These are phyloP conservation scores for Orbicella faveolata DNA, from an alignment of 64 coral and sea anemone genomes.

Conservation along the genomic window DNA sequence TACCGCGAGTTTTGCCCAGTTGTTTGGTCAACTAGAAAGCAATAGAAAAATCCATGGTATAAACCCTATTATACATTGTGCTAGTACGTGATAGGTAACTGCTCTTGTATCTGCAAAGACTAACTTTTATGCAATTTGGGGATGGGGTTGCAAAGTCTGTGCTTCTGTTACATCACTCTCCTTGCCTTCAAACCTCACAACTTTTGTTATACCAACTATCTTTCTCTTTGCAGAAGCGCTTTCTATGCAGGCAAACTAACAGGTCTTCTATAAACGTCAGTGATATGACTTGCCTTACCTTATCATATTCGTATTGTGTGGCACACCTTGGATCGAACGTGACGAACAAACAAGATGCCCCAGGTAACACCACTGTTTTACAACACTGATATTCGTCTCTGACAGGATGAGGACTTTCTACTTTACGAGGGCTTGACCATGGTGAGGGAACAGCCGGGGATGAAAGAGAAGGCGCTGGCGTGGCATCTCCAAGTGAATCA, in stretches of 20 bases:
- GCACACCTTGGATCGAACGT: constrained; percentile 87
- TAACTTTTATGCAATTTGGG: too few species aligned
- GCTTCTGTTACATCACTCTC: too few species aligned
- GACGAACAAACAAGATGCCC: constrained; percentile 73
- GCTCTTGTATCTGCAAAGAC: too few species aligned
- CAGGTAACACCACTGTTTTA: constrained; percentile 71
- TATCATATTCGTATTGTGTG: constrained; percentile 98
- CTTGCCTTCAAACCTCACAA: too few species aligned
- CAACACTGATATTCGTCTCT: constrained; percentile 72
- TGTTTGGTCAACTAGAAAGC: neutral
- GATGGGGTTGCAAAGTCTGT: too few species aligned
- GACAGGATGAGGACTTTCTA: constrained; percentile 81
- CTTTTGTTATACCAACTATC: too few species aligned
- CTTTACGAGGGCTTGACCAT: constrained; percentile 75
- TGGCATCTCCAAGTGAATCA: neutral
- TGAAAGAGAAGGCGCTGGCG: neutral
- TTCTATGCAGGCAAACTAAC: too few species aligned
- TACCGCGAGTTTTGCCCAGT: constrained; percentile 54
- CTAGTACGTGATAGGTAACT: too few species aligned
- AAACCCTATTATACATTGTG: too few species aligned
- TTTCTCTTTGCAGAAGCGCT: too few species aligned
- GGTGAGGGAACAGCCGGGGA: constrained; percentile 44
- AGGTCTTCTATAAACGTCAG: too few species aligned
- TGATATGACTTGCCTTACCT: constrained; percentile 46
- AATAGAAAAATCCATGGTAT: too few species aligned